Evolutionary conservation across 1,140 invertebrate species (phyloP).

Genomic region (Drosophila busckii): DNA sequence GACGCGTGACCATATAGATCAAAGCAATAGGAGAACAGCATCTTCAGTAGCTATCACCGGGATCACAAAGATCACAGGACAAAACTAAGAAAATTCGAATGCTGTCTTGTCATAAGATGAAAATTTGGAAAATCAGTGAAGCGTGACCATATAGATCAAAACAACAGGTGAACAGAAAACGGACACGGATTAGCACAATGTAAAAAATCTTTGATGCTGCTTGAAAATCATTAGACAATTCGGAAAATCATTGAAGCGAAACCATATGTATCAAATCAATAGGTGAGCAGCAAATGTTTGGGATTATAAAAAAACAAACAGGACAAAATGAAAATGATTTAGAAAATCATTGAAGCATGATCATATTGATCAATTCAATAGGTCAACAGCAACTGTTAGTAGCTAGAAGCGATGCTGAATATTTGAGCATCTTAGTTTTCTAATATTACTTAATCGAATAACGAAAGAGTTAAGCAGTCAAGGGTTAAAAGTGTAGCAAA

Average conservation of each 20-base stretch:
- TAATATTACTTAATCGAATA: neutral
- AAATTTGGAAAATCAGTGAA: slow-evolving; percentile 22
- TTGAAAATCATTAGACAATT: slow-evolving; percentile 1
- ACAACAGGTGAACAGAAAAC: slow-evolving; percentile 30
- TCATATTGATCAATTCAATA: slow-evolving; percentile 12
- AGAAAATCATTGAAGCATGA: slow-evolving; percentile 23
- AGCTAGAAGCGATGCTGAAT: no score
- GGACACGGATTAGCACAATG: neutral
- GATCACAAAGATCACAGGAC: neutral
- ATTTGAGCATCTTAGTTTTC: no score
- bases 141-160: slow-evolving; percentile 21
- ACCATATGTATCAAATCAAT: neutral
- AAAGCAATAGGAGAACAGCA: slow-evolving; percentile 24
- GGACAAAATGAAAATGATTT: slow-evolving; percentile 7
- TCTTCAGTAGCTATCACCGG: neutral
- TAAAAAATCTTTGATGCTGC: no score
- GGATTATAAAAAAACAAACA: no score
- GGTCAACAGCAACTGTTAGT: slow-evolving; percentile 28
- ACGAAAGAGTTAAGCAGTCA: slow-evolving; percentile 11
- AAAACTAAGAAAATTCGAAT: neutral
- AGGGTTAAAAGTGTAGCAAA: slow-evolving; percentile 44
- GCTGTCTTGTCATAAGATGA: neutral
- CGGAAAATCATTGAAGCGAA: slow-evolving; percentile 4
- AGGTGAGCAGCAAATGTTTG: neutral
- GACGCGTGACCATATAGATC: slow-evolving; percentile 32